A percentile compares a stretch with the other conserved stretches of the same genome.
Conservation (phyloP, 1,140 invertebrate species). For the Chionoecetes opilio region DNA sequence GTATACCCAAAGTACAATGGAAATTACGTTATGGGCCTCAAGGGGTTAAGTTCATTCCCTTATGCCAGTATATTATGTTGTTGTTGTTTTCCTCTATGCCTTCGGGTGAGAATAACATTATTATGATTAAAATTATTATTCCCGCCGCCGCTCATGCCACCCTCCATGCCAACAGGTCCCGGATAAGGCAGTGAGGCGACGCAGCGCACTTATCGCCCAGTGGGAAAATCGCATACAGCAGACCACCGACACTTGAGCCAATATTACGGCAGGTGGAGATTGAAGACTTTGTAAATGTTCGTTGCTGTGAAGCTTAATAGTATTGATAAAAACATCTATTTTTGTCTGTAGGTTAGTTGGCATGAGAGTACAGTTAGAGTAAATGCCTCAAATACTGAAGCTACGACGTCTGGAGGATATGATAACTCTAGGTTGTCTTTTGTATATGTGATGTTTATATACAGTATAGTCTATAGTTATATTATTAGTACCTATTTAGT, state of each 20-base stretch:
- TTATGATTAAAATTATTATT: not conserved
- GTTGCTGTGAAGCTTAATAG: not conserved
- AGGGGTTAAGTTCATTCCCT: too few relatives aligned
- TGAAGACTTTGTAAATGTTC: constrained; percentile 5
- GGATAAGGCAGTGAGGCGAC: constrained; percentile 83
- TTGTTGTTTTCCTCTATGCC: too few relatives aligned
- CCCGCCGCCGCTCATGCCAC: not conserved
- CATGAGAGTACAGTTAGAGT: not conserved
- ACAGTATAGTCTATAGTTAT: not conserved
- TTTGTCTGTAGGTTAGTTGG: not conserved
- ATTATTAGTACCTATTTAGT: too few relatives aligned
- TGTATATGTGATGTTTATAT: not conserved
- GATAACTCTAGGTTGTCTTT: not conserved
- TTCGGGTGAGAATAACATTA: too few relatives aligned
- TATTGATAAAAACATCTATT: not conserved
- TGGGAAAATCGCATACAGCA: constrained; percentile 86
- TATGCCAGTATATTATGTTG: too few relatives aligned
- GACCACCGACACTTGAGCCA: constrained; percentile 77
- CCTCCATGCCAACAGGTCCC: constrained; percentile 81
- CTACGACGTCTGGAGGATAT: not conserved
- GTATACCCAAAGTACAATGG: too few relatives aligned
- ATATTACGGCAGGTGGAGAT: constrained; percentile 7
- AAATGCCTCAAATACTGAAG: not conserved
- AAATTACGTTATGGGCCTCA: too few relatives aligned
- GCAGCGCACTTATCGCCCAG: constrained; percentile 85